Base-by-base conservation (phyloP, 2,797 vertebrate species). In the Melanotaenia pygmaea region DNA sequence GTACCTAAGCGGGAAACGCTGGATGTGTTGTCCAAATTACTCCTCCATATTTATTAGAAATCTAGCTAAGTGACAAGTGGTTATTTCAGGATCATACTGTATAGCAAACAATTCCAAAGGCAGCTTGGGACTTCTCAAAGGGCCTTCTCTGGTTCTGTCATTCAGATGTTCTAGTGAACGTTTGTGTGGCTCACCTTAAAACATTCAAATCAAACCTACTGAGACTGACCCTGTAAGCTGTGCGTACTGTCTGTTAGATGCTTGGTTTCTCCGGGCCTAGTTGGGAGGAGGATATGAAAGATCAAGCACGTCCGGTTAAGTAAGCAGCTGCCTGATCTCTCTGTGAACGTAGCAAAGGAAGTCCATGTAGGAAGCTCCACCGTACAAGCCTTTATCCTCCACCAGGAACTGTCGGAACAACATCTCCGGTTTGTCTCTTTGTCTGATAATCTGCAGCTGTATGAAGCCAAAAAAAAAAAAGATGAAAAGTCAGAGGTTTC, bases 281-380 rank as follows among this genome's bases (percentile, higher is more conserved):
- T 59, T 5, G 10, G 53, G 28, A 43, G 35, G 51, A 34, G 38
- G 18, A n/a, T 7, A 40, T 37, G 50, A 54, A 53, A 53, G 45
- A 16, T 32, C 3, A 59, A 61, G 54, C 56, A 26, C 2, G 30
- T 12, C n/a, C 1, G 34, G 72, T 95, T 96, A 99, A 71, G 94
- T 96, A 67, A 99, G 97, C 75, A 99, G 95, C 87, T 98, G 97
- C 67, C 96, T 94, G 89, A 99, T 97, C 91, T 98, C 97, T 74
- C 93, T 94, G 93, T 99, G 96, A 83, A 99, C 93, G 20, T 95
- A 96, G 87, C 97, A 97, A 43, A 99, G 94, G 91, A 99, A 99
- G 91, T 99, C 98, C 92, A 97, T 90, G 0, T 99, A 99, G 0
- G 97, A 99, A 0, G 96, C 91, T 9, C 96, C 97, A 13, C 98